A percentile compares a stretch with the other conserved stretches of the same genome.
Evolutionary conservation across 2,113 vertebrate genomes (phyloP).

Genomic region (Erinaceus europaeus): DNA sequence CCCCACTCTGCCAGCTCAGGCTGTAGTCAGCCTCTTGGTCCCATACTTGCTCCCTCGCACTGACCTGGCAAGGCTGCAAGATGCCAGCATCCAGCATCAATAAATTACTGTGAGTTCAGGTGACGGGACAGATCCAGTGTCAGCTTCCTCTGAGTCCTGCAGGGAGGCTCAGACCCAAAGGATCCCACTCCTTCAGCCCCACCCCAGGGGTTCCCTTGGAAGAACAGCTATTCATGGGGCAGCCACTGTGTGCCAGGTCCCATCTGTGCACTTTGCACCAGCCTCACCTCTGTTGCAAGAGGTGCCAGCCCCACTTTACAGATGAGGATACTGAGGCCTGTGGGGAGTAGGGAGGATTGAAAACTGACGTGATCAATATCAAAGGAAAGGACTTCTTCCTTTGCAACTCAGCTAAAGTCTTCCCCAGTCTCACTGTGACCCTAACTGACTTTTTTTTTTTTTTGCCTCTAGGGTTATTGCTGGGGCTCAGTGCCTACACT

Average conservation of each 20-base stretch:
- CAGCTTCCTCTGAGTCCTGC: constrained; percentile 63
- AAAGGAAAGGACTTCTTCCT: not conserved
- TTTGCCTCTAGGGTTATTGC: too few species aligned
- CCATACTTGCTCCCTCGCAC: constrained; percentile 33
- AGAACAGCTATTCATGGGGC: not conserved
- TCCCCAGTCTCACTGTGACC: not conserved
- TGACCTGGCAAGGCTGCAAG: constrained; percentile 53
- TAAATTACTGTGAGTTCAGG: constrained; percentile 76
- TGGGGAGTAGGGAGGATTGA: not conserved
- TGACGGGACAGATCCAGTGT: constrained; percentile 73
- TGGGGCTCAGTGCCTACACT: too few species aligned
- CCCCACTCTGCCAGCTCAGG: not conserved
- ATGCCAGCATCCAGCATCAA: constrained; percentile 70
- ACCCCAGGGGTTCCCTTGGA: not conserved
- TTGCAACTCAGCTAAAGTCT: not conserved
- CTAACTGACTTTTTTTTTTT: too few species aligned
- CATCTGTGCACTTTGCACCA: not conserved
- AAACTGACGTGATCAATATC: not conserved
- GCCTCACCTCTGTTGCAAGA: not conserved
- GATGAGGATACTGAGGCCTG: constrained; percentile 26
- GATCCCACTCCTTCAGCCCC: not conserved
- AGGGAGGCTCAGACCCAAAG: constrained; percentile 41
- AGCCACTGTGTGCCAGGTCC: not conserved
- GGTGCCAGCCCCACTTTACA: not conserved
- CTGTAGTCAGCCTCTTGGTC: not conserved